Evolutionary conservation across 2,888 invertebrate genomes (phyloP), one percentile per base, ranked within the genome.

Genomic region (Caenorhabditis parvicauda): DNA sequence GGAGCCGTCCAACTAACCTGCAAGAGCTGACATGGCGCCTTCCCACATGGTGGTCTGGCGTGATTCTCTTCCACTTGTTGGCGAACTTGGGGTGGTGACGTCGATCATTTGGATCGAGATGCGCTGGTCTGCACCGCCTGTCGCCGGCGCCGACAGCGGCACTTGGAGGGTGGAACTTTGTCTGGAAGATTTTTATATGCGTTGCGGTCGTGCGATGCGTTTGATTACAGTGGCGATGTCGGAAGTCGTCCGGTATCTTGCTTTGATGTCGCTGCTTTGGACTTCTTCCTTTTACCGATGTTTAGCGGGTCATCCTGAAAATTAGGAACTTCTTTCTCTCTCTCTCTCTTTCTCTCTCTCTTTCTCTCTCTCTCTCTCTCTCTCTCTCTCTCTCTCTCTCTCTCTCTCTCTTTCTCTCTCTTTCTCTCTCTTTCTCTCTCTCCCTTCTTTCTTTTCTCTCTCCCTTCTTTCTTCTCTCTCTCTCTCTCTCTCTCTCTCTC

Each of bases 41-140:
- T 68, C 71, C 71, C 71, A 71, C 44, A 71, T 47, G 2, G 52
- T 54, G n/a, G 66, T 56, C 6, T 64, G 57, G 19, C 61, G 54
- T 9, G 61, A 61, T 1, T 43, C 29, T 53, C 64, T 51, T 0
- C 53, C 45, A 4, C 58, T 53, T 19, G 52, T 52, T n/a, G 70
- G 70, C 6, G 73, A 72, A 19, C 64, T 59, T 7, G 73, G 73
- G 42, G 65, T 64, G 7, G 72, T 70, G 1, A 67, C 50, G 46
- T 74, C 76, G 41, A 76, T 76, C 76, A 76, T 76, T 53, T 75
- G 74, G 41, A 75, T 57, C 3, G 61, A 67, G 29, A 65, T 59
- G 2, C 54, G 52, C 39, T 59, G 59, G 12, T 67, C 67, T 43
- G 37, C 42, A 4, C 24, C 43, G 45, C 50, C 48, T 46, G 49